phyloP scores from a whole-genome alignment of 2,797 vertebrate species.

The Odontamblyopus lacepedii region DNA sequence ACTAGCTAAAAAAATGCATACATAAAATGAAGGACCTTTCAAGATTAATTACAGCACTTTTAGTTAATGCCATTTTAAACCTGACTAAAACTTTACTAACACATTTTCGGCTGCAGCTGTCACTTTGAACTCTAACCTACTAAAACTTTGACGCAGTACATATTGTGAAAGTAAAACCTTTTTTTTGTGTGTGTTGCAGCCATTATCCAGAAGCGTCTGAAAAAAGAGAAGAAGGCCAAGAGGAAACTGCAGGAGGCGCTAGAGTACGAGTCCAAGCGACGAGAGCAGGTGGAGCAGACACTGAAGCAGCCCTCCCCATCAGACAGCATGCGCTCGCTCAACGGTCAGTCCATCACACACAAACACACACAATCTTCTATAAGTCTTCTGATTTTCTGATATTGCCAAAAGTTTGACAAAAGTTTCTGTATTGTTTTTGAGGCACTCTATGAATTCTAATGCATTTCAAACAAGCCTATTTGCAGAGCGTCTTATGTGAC shows the following conservation, averaged over 20 bases:
- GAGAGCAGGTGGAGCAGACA: slow-evolving; percentile 94
- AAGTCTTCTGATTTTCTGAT: neutral
- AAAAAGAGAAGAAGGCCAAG: slow-evolving; percentile 99
- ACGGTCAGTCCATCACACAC: slow-evolving; percentile 80
- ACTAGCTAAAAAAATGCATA: too few species aligned
- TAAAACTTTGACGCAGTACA: neutral
- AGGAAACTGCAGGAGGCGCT: slow-evolving; percentile 99
- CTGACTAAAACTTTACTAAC: neutral
- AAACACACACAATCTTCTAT: neutral
- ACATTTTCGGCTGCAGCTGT: neutral
- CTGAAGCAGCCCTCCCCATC: slow-evolving; percentile 96
- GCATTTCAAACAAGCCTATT: slow-evolving; percentile 11
- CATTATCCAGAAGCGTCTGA: slow-evolving; percentile 98
- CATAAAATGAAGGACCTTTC: neutral
- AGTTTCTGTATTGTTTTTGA: slow-evolving; percentile 1
- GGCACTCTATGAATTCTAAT: slow-evolving; percentile 2
- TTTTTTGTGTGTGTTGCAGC: slow-evolving; percentile 68
- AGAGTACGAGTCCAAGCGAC: slow-evolving; percentile 97
- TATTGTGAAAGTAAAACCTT: slow-evolving; percentile 18
- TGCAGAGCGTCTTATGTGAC: slow-evolving; percentile 14
- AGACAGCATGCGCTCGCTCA: slow-evolving; percentile 94
- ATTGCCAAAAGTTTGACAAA: neutral
- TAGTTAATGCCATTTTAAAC: neutral
- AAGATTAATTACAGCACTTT: neutral
- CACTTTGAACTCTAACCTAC: neutral